A percentile compares a stretch with the other conserved stretches of the same genome.
phyloP scores from a whole-genome alignment of 2,888 invertebrate genomes.

The Watsonalla binaria region DNA sequence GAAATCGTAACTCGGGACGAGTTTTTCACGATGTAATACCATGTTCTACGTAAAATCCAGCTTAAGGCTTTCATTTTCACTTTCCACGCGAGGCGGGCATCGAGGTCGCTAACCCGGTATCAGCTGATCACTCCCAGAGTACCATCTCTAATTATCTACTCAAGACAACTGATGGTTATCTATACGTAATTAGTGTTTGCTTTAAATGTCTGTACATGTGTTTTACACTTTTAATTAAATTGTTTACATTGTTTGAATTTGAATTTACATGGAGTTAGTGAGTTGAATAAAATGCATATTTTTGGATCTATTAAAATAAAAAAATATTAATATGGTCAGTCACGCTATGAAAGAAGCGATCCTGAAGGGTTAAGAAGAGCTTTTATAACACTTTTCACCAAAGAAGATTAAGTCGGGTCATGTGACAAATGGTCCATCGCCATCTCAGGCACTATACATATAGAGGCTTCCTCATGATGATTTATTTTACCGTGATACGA shows the following conservation, averaged over 20 bases:
- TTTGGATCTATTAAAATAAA: no score
- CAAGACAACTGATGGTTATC: constrained; percentile 2
- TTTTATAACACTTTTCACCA: no score
- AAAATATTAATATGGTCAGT: no score
- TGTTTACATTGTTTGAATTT: neutral
- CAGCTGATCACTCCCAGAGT: constrained; percentile 9
- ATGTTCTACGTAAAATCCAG: neutral
- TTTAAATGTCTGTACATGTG: neutral
- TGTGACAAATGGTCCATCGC: no score
- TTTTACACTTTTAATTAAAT: neutral
- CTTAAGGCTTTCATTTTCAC: constrained; percentile 8
- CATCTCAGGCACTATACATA: no score
- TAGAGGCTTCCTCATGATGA: no score
- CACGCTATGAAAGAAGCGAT: no score
- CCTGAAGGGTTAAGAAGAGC: no score
- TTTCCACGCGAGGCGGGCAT: constrained; percentile 8
- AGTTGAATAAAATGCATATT: no score
- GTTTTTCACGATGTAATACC: neutral
- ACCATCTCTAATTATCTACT: neutral
- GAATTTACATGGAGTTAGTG: no score
- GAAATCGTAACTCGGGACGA: neutral
- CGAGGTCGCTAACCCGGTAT: constrained; percentile 17
- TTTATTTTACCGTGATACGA: no score
- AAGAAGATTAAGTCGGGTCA: no score
- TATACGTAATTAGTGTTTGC: neutral